phyloP scores from a whole-genome alignment of 2,888 invertebrate species.

The Watsonalla cultraria region DNA sequence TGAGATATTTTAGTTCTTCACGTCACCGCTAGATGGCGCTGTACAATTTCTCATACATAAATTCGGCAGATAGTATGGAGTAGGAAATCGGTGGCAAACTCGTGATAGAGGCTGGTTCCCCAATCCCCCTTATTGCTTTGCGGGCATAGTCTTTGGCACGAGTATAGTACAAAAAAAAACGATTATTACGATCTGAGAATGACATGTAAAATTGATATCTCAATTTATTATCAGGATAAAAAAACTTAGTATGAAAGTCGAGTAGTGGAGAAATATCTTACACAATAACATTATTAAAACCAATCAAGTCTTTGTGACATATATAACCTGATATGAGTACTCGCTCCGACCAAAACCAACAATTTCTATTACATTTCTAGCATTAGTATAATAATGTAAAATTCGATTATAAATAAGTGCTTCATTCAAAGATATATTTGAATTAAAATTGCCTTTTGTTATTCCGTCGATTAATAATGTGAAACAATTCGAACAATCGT shows the following conservation, averaged over 20 bases:
- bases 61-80: too few relatives aligned
- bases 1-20: too few relatives aligned
- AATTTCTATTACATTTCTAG: constrained; percentile 8
- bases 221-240: not conserved
- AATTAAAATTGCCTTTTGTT: constrained; percentile 7
- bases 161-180: too few relatives aligned
- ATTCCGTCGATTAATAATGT: constrained; percentile 17
- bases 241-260: not conserved
- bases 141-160: too few relatives aligned
- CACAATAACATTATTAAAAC: not conserved
- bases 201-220: too few relatives aligned
- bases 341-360: constrained; percentile 12
- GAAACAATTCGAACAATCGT: constrained; percentile 3
- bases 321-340: constrained; percentile 11
- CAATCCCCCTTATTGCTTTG: too few relatives aligned
- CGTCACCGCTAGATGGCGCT: too few relatives aligned
- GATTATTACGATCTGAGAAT: too few relatives aligned
- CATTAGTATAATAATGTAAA: constrained; percentile 4
- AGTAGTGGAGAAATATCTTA: not conserved
- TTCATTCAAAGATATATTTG: constrained; percentile 6
- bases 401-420: constrained; percentile 6
- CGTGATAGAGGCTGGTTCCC: too few relatives aligned
- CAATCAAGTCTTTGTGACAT: constrained; percentile 14
- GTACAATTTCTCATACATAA: too few relatives aligned
- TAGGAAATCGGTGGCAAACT: too few relatives aligned